A percentile compares a stretch with the other conserved stretches of the same genome.
Conservation (phyloP, 2,113 vertebrate genomes). For the Prochilodus magdalenae region DNA sequence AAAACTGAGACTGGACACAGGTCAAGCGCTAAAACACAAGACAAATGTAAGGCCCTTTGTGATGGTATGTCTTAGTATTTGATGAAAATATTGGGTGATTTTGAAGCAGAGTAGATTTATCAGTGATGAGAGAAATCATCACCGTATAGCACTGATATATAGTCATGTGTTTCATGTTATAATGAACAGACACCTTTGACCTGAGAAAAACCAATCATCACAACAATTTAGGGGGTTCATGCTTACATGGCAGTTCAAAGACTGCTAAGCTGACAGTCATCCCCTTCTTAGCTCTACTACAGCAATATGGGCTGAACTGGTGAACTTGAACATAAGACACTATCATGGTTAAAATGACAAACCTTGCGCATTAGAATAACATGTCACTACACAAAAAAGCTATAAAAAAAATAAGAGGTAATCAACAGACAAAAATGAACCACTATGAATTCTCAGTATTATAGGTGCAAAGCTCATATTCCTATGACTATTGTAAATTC, state of each 20-base stretch:
- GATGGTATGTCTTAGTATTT: background rate
- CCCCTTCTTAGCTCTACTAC: background rate
- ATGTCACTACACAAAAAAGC: too few species aligned
- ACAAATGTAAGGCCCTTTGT: too few species aligned
- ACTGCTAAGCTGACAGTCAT: background rate
- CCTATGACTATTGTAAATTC: background rate
- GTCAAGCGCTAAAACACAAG: too few species aligned
- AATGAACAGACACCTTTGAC: background rate
- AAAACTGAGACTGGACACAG: too few species aligned
- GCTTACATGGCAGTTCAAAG: background rate
- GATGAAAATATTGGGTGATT: background rate
- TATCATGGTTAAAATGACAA: background rate
- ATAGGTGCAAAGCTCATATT: background rate
- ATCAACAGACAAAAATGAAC: too few species aligned
- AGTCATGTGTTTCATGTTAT: background rate
- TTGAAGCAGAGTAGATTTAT: background rate
- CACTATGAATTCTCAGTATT: too few species aligned
- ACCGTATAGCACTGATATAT: background rate
- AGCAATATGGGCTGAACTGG: background rate
- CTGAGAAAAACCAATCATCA: background rate
- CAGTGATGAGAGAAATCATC: background rate
- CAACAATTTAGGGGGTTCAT: background rate
- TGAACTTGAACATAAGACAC: background rate
- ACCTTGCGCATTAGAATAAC: too few species aligned
- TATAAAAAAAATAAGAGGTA: too few species aligned